These are phyloP conservation scores for Conops quadrifasciatus DNA, from an alignment of 2,888 invertebrate genomes.

Conservation along the genomic window DNA sequence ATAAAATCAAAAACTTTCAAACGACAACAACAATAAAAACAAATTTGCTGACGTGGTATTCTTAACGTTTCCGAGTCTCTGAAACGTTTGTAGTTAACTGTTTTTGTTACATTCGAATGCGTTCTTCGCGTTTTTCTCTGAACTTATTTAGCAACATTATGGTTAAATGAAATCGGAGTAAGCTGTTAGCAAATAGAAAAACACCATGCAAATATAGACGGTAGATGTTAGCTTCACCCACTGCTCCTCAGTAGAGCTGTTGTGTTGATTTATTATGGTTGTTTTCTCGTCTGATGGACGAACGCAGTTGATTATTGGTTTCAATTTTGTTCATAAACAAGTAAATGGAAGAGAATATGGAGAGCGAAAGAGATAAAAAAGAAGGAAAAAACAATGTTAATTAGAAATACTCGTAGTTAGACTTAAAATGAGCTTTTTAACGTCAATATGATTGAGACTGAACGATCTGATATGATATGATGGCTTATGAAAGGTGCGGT, in stretches of 20 bases:
- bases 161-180: constrained; percentile 10
- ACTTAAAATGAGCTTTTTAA: background rate
- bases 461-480: too few relatives aligned
- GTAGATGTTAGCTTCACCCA: constrained; percentile 9
- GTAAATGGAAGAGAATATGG: constrained; percentile 16
- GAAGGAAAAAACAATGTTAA: background rate
- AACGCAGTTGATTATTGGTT: background rate
- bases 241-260: constrained; percentile 12
- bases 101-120: constrained; percentile 8
- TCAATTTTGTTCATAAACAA: constrained; percentile 26
- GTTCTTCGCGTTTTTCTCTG: constrained; percentile 14
- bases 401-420: background rate
- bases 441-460: too few relatives aligned
- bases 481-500: too few relatives aligned
- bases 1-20: background rate
- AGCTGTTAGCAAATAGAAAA: background rate
- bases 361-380: background rate
- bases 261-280: constrained; percentile 15
- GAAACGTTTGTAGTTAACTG: background rate
- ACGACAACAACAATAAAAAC: background rate
- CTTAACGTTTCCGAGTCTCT: background rate
- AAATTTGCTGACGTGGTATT: constrained; percentile 18
- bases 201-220: background rate
- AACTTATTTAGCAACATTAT: constrained; percentile 3
- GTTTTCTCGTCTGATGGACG: constrained; percentile 4